Evolutionary conservation across 2,113 vertebrate species (phyloP).

Genomic region (Monarcha castaneiventris): DNA sequence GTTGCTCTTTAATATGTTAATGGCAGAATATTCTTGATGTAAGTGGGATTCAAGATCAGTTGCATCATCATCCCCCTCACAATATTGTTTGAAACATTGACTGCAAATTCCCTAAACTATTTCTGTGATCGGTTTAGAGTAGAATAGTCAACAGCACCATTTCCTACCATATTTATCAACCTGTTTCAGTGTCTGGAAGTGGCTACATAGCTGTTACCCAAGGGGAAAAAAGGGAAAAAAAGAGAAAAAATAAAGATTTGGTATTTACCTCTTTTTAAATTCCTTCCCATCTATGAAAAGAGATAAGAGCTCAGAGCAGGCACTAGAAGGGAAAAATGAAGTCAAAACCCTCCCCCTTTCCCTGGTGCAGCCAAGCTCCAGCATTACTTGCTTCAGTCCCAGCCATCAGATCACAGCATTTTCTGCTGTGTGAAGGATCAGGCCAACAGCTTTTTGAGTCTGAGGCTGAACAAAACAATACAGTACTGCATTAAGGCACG

Average conservation of each 20-base stretch:
- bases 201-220: neutral
- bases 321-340: neutral
- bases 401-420: neutral
- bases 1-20: neutral
- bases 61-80: neutral
- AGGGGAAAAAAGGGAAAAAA: neutral
- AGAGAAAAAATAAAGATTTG: neutral
- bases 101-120: neutral
- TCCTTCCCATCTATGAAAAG: neutral
- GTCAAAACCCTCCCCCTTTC: neutral
- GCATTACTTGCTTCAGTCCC: neutral
- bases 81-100: neutral
- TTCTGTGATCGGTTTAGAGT: neutral
- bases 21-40: neutral
- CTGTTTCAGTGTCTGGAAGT: neutral
- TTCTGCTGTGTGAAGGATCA: conserved; percentile 2
- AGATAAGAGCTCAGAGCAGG: neutral
- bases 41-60: neutral
- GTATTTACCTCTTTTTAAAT: conserved; percentile 14
- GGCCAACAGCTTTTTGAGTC: neutral
- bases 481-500: neutral
- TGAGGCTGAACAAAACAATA: conserved; percentile 7
- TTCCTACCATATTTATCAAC: neutral
- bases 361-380: neutral
- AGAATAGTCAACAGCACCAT: neutral